phyloP scores from a whole-genome alignment of 2,888 invertebrate genomes.

The Hedychridium roseum region DNA sequence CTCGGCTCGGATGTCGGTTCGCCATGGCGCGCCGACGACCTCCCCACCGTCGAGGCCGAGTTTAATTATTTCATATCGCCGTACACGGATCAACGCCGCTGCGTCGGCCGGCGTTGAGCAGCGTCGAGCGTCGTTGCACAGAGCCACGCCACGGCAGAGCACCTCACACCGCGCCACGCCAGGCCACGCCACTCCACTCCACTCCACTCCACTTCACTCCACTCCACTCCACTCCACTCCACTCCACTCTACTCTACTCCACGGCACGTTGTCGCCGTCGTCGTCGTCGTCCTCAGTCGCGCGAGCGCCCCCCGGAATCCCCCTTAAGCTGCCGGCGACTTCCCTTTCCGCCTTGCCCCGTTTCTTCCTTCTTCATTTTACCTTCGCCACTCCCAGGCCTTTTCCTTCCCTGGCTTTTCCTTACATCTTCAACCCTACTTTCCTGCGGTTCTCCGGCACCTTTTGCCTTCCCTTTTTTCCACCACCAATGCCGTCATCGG shows the following conservation, averaged over 20 bases:
- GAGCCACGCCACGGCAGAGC: not conserved
- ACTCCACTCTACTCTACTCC: conserved; percentile 5
- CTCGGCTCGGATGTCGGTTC: too few species aligned
- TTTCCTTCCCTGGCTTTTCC: conserved; percentile 25
- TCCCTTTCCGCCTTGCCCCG: conserved; percentile 17
- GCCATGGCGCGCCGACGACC: too few species aligned
- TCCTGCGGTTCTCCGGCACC: too few species aligned
- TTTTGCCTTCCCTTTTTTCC: not conserved
- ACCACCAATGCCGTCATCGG: too few species aligned
- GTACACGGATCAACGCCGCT: conserved; percentile 22
- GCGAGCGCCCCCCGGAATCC: conserved; percentile 23
- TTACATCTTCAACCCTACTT: conserved; percentile 18
- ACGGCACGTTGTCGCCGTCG: too few species aligned
- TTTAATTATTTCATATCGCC: conserved; percentile 44
- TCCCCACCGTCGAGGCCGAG: conserved; percentile 28
- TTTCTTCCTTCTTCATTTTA: not conserved
- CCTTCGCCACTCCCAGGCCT: conserved; percentile 21
- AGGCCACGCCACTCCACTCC: conserved; percentile 4
- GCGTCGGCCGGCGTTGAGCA: conserved; percentile 4
- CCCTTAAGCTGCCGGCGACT: conserved; percentile 33
- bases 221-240: conserved; percentile 7
- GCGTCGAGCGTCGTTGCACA: conserved; percentile 1
- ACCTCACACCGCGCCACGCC: conserved; percentile 6
- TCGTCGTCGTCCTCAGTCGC: too few species aligned
- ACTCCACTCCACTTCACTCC: too few species aligned